These are phyloP conservation scores for Campoplex nolae DNA, from an alignment of 2,888 invertebrate genomes.

Conservation along the genomic window DNA sequence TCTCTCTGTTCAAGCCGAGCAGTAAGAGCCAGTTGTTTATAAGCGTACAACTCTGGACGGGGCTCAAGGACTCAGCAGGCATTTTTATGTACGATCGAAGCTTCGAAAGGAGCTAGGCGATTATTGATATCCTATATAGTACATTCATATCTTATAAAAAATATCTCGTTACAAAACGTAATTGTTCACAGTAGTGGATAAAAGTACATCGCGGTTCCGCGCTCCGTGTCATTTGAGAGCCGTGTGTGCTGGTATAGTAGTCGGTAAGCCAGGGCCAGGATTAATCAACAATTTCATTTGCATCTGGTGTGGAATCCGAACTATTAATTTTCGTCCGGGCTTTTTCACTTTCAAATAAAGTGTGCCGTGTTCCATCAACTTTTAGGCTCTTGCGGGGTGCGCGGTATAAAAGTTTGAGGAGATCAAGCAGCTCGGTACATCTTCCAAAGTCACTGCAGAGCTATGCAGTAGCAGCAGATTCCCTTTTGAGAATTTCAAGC, in stretches of 20 bases:
- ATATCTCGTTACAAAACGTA: too few relatives aligned
- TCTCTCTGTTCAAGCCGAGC: constrained; percentile 62
- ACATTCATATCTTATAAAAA: too few relatives aligned
- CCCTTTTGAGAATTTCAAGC: constrained; percentile 17
- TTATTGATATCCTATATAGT: too few relatives aligned
- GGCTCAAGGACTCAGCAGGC: too few relatives aligned
- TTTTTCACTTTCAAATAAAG: not conserved
- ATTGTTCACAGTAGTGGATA: too few relatives aligned
- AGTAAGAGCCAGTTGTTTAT: constrained; percentile 27
- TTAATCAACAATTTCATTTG: not conserved
- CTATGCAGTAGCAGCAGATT: constrained; percentile 24
- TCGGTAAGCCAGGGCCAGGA: too few relatives aligned
- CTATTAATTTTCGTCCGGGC: not conserved
- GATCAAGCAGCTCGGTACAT: constrained; percentile 13
- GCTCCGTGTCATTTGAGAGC: too few relatives aligned
- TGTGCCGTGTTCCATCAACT: not conserved
- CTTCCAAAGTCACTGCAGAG: constrained; percentile 32
- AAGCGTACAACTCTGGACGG: too few relatives aligned
- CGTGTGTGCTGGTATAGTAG: not conserved
- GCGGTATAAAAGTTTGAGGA: constrained; percentile 10
- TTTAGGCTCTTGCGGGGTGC: not conserved
- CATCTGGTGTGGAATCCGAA: not conserved
- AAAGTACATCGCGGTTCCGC: too few relatives aligned
- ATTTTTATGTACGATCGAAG: not conserved
- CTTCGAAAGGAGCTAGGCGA: constrained; percentile 14